Base-by-base conservation (phyloP, 2,113 vertebrate species). In the Amazona guildingii region DNA sequence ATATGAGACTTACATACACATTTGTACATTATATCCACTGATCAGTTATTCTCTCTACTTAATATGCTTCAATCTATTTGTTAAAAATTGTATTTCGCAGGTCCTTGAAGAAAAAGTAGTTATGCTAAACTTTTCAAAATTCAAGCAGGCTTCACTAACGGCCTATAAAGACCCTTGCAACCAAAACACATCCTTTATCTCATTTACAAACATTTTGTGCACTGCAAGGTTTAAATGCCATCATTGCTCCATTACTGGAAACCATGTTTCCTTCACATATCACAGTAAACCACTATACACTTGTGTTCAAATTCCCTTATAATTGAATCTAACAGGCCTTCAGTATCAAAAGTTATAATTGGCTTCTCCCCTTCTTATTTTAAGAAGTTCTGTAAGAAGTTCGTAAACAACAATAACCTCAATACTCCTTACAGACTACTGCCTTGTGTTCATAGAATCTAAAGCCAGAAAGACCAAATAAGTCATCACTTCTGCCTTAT, bases 261-360 rank as follows among this genome's bases (percentile, higher is more conserved):
- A 85, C 11, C 20, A 18, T 29, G 9, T 88, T 91, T 78, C 94
- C 43, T 79, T 95, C 70, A 69, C 35, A 39, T 76, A 69, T 61
- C 75, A 83, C 81, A 72, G 52, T 74, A 67, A 86, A 75, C 23
- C 33, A 68, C 67, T 68, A 44, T 51, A 76, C 29, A 82, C 54
- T 92, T 81, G 68, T 1, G 1, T 82, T 94, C 28, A 85, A 73
- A 85, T 87, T 72, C 62, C 72, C 54, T 75, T 82, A 64, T 79
- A 88, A 84, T 68, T 92, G 48, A 94, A 77, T 43, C 43, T 87
- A 93, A 64, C 37, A 77, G 52, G 91, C 55, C 39, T 91, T 92
- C 82, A 84, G 64, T 37, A 88, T 72, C 46, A 91, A 78, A 91
- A 91, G 54, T 41, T 86, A 81, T 78, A 93, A 95, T 91, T 91